Evolutionary conservation across 1,140 invertebrate species (phyloP).

Genomic region (Drosophila varians): DNA sequence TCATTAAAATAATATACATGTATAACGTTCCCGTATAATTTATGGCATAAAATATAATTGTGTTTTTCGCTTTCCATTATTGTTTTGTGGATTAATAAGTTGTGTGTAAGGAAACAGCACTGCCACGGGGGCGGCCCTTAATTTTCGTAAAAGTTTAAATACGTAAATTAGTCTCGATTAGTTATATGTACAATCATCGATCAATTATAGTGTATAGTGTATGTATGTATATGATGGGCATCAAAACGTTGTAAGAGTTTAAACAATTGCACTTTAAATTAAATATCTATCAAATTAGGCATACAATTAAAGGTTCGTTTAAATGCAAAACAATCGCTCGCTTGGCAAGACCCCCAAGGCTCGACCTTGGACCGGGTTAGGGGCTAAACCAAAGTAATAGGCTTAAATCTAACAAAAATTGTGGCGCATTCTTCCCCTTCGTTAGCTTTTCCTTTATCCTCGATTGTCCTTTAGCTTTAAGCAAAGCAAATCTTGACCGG

Average conservation of each 20-base stretch:
- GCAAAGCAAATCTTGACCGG: slow-evolving; percentile 85
- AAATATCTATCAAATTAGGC: slow-evolving; percentile 55
- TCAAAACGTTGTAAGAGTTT: slow-evolving; percentile 49
- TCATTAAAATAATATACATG: slow-evolving; percentile 63
- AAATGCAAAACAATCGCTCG: slow-evolving; percentile 57
- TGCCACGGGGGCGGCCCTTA: slow-evolving; percentile 12
- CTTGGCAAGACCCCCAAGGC: slow-evolving; percentile 49
- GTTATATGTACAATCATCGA: slow-evolving; percentile 64
- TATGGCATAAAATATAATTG: slow-evolving; percentile 72
- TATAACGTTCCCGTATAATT: slow-evolving; percentile 75
- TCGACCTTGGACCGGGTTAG: slow-evolving; percentile 32
- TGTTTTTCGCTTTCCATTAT: slow-evolving; percentile 21
- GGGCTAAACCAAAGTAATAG: slow-evolving; percentile 33
- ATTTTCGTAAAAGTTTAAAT: slow-evolving; percentile 50
- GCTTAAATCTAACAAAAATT: slow-evolving; percentile 73
- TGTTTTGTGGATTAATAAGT: slow-evolving; percentile 36
- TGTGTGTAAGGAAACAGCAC: slow-evolving; percentile 67
- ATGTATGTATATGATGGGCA: slow-evolving; percentile 26
- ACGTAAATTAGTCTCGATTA: slow-evolving; percentile 73
- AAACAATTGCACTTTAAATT: slow-evolving; percentile 74
- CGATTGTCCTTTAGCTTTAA: slow-evolving; percentile 11
- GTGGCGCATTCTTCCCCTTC: slow-evolving; percentile 64
- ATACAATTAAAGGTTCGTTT: slow-evolving; percentile 49
- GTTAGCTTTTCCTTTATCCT: slow-evolving; percentile 1
- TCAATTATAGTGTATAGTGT: slow-evolving; percentile 32